These are phyloP conservation scores for Octopus sinensis DNA, from an alignment of 1,140 invertebrate genomes.

Conservation along the genomic window DNA sequence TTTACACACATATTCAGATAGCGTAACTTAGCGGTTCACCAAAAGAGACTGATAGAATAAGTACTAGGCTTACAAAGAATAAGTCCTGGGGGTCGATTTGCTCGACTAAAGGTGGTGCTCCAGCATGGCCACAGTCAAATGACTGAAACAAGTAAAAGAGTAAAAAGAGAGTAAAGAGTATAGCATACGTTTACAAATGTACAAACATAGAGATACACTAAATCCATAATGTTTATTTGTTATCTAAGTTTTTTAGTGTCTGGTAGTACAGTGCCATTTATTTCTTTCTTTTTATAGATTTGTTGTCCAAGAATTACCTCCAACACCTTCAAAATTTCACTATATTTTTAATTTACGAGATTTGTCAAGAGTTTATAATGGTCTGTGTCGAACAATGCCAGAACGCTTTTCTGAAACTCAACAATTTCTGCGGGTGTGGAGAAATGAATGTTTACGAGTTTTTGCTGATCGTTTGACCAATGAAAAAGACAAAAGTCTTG, in stretches of 20 bases:
- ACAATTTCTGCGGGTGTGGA: slow-evolving; percentile 80
- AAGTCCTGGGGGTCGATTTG: too few species aligned
- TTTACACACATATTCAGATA: too few species aligned
- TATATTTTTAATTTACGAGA: slow-evolving; percentile 92
- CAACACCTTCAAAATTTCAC: slow-evolving; percentile 88
- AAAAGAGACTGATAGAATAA: too few species aligned
- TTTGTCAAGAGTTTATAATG: slow-evolving; percentile 76
- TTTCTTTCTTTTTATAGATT: slow-evolving; percentile 41
- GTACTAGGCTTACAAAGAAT: too few species aligned
- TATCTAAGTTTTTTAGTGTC: too few species aligned
- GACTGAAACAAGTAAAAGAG: too few species aligned
- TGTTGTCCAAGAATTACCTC: slow-evolving; percentile 74
- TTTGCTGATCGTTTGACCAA: slow-evolving; percentile 82
- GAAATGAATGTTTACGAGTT: slow-evolving; percentile 82
- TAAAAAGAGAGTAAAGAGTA: too few species aligned
- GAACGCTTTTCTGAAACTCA: slow-evolving; percentile 66
- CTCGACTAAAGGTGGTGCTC: too few species aligned
- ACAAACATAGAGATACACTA: not conserved
- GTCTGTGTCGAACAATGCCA: slow-evolving; percentile 73
- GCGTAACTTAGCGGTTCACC: too few species aligned
- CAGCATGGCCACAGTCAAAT: too few species aligned
- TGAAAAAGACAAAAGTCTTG: slow-evolving; percentile 60
- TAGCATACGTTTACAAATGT: not conserved
- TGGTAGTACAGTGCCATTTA: too few species aligned
- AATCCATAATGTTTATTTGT: too few species aligned